Evolutionary conservation across 2,113 vertebrate species (phyloP).

Genomic region (Triplophysa rosa): DNA sequence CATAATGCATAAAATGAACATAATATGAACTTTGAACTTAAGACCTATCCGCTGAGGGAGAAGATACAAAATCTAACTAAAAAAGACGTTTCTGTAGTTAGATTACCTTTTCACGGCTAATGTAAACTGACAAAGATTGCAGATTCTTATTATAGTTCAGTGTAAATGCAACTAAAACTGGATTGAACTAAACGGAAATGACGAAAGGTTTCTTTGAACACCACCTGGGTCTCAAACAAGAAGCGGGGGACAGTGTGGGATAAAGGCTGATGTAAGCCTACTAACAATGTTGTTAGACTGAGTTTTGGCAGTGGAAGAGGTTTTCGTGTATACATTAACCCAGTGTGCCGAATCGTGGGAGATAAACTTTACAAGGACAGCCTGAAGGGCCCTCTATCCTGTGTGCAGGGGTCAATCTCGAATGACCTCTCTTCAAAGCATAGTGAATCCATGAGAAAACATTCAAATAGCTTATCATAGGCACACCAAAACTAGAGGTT

Average conservation of each 20-base stretch:
- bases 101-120: not conserved
- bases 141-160: not conserved
- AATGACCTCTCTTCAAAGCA: constrained; percentile 9
- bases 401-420: not conserved
- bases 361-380: not conserved
- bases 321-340: constrained; percentile 39
- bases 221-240: no score
- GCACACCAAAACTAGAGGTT: no score
- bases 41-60: not conserved
- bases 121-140: not conserved
- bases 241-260: not conserved
- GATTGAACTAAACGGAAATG: not conserved
- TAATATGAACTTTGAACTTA: constrained; percentile 24
- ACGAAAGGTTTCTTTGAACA: not conserved
- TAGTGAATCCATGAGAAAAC: not conserved
- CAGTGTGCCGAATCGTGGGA: not conserved
- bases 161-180: not conserved
- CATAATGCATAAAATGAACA: not conserved
- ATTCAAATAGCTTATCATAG: constrained; percentile 2
- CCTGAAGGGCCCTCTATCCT: not conserved
- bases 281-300: not conserved
- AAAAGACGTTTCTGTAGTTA: not conserved
- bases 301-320: not conserved
- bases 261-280: not conserved
- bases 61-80: not conserved